Percentiles rank a stretch among this genome's conserved stretches.
These are phyloP conservation scores for Hermatobates lingyangjiaoensis DNA, from an alignment of 1,140 invertebrate species.

Conservation along the genomic window DNA sequence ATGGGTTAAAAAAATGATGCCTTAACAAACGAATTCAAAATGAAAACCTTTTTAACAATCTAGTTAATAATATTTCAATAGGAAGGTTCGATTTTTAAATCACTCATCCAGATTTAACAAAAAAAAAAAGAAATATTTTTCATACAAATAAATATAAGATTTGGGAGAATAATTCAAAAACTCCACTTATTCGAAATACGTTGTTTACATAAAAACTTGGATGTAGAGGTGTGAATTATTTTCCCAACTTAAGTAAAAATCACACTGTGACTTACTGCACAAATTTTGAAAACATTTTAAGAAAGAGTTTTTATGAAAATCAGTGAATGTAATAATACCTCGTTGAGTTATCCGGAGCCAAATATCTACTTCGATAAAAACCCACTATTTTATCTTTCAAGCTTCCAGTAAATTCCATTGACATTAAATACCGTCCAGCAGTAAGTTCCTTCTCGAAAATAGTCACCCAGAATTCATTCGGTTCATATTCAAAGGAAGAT, in stretches of 20 bases:
- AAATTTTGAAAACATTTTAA: background rate
- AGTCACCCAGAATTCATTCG: conserved; percentile 48
- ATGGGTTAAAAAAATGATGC: too few species aligned
- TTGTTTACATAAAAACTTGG: background rate
- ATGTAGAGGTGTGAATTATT: background rate
- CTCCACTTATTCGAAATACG: background rate
- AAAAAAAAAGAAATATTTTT: too few species aligned
- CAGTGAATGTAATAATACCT: conserved; percentile 1
- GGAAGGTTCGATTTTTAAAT: too few species aligned
- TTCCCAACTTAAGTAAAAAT: background rate
- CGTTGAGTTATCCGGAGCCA: conserved; percentile 1
- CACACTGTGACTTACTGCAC: background rate
- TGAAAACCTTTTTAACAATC: too few species aligned
- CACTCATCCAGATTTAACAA: too few species aligned
- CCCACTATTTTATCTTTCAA: conserved; percentile 48
- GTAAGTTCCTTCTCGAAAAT: conserved; percentile 28
- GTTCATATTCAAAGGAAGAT: conserved; percentile 28
- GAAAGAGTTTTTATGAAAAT: background rate
- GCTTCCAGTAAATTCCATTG: conserved; percentile 45
- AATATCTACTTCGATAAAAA: conserved; percentile 59
- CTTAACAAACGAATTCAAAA: too few species aligned
- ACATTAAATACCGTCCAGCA: conserved; percentile 38
- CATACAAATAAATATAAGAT: background rate
- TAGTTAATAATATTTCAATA: too few species aligned
- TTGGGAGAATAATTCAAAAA: background rate